Base-by-base conservation (phyloP, 2,797 vertebrate genomes). In the Eremophila alpestris region DNA sequence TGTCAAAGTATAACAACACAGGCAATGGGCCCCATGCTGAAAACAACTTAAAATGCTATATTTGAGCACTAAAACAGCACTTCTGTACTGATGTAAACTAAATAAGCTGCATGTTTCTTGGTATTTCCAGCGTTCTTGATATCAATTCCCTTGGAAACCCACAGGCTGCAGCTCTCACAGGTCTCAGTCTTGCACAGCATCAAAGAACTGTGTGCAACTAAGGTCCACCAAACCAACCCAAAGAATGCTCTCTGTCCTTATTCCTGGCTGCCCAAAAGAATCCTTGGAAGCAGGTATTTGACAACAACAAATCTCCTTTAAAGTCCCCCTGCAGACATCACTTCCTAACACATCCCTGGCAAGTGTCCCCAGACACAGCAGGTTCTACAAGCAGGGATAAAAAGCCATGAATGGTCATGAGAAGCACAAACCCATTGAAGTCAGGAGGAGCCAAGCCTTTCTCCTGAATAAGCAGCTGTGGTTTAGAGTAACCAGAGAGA, bases 401-500 rank as follows among this genome's bases (percentile, higher is more conserved):
- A 85, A 87, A 8, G 1, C 3, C 34, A 52, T 4, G 12, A 85
- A 83, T 2, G 34, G 68, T 38, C 64, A 68, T 0, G 8, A 81
- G 34, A 84, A 90, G 69, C 7, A 80, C 18, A 65, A 90, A 83
- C 45, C 55, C 70, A 67, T 41, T 79, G 62, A 41, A 71, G 48
- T 24, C 41, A 30, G 54, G 13, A 83, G 74, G 21, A 82, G 17
- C 19, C 46, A 85, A 89, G 54, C 19, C 67, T 62, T 88, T 68
- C 26, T 49, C n/a, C 46, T 90, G 43, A 85, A 82, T 24, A 71
- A 29, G 43, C 30, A 85, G 58, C 41, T 55, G 67, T 68, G 40
- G 73, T 93, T 94, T 71, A 65, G 29, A 81, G 70, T 23, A 95
- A 56, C 82, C 77, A 84, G 63, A 83, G 21, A 81, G 27, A 91